phyloP scores from a whole-genome alignment of 2,113 vertebrate genomes.

The Clarias gariepinus region DNA sequence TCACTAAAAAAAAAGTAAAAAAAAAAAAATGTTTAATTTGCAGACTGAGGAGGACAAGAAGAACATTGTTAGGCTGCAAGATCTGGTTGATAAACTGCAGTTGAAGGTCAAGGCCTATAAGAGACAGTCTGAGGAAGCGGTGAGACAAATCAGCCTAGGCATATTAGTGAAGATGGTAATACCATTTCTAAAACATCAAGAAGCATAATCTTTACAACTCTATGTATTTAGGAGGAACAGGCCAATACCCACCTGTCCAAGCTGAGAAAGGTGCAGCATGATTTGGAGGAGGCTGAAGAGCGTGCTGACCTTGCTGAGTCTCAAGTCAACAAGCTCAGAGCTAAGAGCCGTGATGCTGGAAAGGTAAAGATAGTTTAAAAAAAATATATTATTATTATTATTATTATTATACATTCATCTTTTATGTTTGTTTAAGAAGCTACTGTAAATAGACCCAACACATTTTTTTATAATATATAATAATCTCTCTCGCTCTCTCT shows the following conservation, averaged over 20 bases:
- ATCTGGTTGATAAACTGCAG: constrained; percentile 79
- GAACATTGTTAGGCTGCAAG: constrained; percentile 57
- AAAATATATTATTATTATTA: too few species aligned
- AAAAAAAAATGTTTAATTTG: neutral
- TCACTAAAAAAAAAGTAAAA: neutral
- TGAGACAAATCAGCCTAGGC: constrained; percentile 5
- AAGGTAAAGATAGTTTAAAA: constrained; percentile 39
- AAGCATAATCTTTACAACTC: neutral
- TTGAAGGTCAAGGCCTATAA: constrained; percentile 90
- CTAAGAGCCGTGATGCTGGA: constrained; percentile 75
- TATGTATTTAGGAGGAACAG: constrained; percentile 65
- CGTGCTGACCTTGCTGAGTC: constrained; percentile 80
- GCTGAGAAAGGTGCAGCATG: constrained; percentile 78
- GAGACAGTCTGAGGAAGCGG: constrained; percentile 86
- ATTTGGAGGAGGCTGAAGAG: constrained; percentile 82
- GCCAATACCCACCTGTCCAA: constrained; percentile 67
- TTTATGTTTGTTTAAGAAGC: neutral
- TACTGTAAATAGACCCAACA: neutral
- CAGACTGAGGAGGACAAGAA: constrained; percentile 58
- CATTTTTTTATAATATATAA: neutral
- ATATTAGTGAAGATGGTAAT: neutral
- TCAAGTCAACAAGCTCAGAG: constrained; percentile 79
- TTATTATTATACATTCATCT: too few species aligned
- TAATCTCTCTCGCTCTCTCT: neutral
- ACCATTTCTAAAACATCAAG: too few species aligned